Conservation (phyloP, 2,113 vertebrate species). For the Anhinga anhinga region DNA sequence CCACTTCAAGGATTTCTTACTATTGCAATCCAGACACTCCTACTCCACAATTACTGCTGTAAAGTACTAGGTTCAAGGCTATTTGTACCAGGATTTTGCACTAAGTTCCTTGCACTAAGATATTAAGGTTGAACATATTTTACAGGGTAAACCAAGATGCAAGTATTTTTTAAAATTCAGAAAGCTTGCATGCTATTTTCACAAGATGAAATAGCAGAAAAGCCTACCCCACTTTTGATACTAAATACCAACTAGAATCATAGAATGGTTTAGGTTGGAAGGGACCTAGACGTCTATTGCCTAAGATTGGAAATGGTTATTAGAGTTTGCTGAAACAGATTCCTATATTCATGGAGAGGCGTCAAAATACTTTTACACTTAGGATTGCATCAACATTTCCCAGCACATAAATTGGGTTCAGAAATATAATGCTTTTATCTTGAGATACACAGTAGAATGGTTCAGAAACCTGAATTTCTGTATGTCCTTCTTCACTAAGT, state of each 20-base stretch:
- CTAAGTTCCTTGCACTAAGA: neutral
- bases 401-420: neutral
- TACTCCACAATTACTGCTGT: neutral
- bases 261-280: too few species aligned
- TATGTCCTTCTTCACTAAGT: neutral
- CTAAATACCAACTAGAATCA: neutral
- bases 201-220: neutral
- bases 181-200: neutral
- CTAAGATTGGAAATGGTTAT: neutral
- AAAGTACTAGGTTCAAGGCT: neutral
- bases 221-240: neutral
- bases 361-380: neutral
- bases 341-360: neutral
- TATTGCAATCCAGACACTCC: neutral
- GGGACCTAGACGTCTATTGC: neutral
- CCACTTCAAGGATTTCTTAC: neutral
- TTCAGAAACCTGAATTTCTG: neutral
- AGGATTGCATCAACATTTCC: neutral
- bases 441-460: neutral
- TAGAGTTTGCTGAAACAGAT: neutral
- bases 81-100: neutral
- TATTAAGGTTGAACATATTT: neutral
- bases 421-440: neutral
- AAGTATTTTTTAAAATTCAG: neutral
- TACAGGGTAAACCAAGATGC: neutral